Base-by-base conservation (phyloP, 2,888 invertebrate genomes). In the Malachius bipustulatus region DNA sequence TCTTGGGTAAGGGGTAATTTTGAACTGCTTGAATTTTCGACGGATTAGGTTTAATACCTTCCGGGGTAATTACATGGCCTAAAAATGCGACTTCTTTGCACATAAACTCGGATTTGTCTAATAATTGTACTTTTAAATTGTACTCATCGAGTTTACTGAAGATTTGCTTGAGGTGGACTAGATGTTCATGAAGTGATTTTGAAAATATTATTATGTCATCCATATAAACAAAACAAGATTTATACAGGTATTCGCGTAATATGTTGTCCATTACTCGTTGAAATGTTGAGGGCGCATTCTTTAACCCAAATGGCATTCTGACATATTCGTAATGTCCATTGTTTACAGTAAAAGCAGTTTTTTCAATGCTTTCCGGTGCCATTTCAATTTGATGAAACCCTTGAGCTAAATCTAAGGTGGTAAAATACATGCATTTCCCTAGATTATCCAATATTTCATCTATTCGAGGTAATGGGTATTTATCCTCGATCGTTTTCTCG, bases 151-250 rank as follows among this genome's bases (percentile, higher is more conserved):
- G 14, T 3, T 29, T 15, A 29, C 14, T 13, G 14, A 37, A 37
- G 2, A 37, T 30, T 4, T 10, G 12, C 10, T 36, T 6, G 14
- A 37, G 13, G 30, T 36, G 40, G 14, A 12, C 11, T 9, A 41
- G 15, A 26, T 40, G 38, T 30, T 38, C 35, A 26, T 40, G 37
- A n/a, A 26, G 11, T 2, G 33, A 37, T 8, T 37, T 30, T 8
- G 45, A 28, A 19, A 32, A 40, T 26, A 40, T 32, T 10, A 54
- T 30, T 8, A 50, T 45, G 15, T 52, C 51, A 36, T 54, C 52
- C 15, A 51, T 39, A 38, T 50, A 55, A 2, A 39, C 37, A 13
- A 44, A 33, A 2, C 40, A 30, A n/a, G 42, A 39, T 24, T 35
- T 35, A 12, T 35, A 36, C 26, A 37, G 39, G 9, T 35, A 34